These are phyloP conservation scores for Phortica variegata DNA, from an alignment of 1,140 invertebrate species.

Conservation along the genomic window DNA sequence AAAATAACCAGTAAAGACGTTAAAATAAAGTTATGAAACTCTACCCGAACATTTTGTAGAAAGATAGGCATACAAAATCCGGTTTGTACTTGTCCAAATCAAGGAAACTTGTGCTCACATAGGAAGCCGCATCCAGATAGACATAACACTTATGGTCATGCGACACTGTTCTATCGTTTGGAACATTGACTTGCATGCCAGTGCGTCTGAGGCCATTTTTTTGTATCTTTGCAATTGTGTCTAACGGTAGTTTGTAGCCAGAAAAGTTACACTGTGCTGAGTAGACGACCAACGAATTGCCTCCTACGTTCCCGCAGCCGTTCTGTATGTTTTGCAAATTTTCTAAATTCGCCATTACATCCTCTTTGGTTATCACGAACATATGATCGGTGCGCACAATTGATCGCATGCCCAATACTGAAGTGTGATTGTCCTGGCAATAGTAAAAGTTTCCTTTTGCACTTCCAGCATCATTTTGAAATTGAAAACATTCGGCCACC, in stretches of 20 bases:
- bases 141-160: conserved; percentile 70
- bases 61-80: conserved; percentile 90
- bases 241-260: conserved; percentile 83
- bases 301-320: conserved; percentile 11
- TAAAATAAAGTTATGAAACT: no score
- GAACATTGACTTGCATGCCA: no score
- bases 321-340: not conserved
- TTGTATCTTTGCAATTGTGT: conserved; percentile 70
- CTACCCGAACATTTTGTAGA: conserved; percentile 99
- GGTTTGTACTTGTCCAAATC: conserved; percentile 73
- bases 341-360: conserved; percentile 56
- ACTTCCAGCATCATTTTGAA: conserved; percentile 34
- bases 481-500: conserved; percentile 80
- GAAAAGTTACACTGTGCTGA: conserved; percentile 95
- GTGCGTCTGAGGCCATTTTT: conserved; percentile 62
- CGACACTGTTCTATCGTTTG: not conserved
- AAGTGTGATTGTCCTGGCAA: conserved; percentile 91
- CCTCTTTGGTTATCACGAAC: conserved; percentile 59
- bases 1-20: no score
- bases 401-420: conserved; percentile 88
- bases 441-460: conserved; percentile 72
- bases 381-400: conserved; percentile 60
- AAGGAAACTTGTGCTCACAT: conserved; percentile 75
- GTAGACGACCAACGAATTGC: conserved; percentile 77
- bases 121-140: conserved; percentile 83